Base-by-base conservation (phyloP, 2,113 vertebrate species). In the Calonectris borealis region DNA sequence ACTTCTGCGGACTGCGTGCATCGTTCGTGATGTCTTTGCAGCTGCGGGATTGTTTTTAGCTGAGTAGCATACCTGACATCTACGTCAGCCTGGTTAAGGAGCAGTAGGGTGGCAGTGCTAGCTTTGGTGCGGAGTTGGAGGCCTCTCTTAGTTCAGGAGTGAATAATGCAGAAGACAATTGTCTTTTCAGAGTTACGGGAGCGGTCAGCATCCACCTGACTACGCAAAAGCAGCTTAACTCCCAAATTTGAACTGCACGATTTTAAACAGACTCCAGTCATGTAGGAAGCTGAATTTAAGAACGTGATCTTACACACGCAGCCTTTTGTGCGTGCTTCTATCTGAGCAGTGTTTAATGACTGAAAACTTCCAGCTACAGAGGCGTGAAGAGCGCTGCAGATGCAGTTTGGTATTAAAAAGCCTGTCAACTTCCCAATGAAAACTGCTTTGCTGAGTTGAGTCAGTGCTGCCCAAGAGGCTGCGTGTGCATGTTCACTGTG, bases 91-190 rank as follows among this genome's bases (percentile, higher is more conserved):
- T 58, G 17, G 15, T 16, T 44, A 44, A 17, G 82, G 13, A 52
- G 40, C 26, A 13, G n/a, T 17, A 4, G 54, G 25, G 11, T 22
- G 19, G 55, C 58, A 22, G 24, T 4, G 52, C 14, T 42, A 16
- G 79, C n/a, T 84, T 10, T 9, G 40, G 32, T 6, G 20, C 25
- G 14, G 55, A 16, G 4, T 24, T 8, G 27, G 24, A 51, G 68
- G 61, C 18, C 16, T 57, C 42, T 10, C 34, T 5, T 27, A 27
- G 29, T 9, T 77, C 29, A 19, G 51, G 51, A 18, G 25, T 18
- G 21, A 22, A 6, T 29, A 31, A n/a, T 1, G 2, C 26, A 32
- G 8, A 11, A 46, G 32, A 12, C 16, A 2, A 1, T 10, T 1
- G 2, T 55, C 27, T 34, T 9, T 40, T 21, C 38, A 11, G 51